Evolutionary conservation across 2,888 invertebrate genomes (phyloP).

Genomic region (Tetragonula carbonaria): DNA sequence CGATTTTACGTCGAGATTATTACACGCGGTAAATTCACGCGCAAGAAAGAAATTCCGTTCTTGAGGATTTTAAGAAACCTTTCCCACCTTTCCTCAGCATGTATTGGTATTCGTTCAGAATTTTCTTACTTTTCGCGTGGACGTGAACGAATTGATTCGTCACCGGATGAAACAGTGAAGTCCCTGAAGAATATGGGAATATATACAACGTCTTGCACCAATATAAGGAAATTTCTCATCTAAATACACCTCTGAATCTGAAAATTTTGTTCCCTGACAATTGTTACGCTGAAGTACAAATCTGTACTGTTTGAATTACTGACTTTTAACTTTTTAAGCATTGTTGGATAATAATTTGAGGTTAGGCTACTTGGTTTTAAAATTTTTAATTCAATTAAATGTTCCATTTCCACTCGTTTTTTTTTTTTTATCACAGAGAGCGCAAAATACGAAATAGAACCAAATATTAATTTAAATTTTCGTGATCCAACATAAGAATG

Average conservation of each 20-base stretch:
- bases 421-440: no score
- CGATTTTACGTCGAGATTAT: constrained; percentile 11
- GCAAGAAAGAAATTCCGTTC: not conserved
- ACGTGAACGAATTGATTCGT: not conserved
- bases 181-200: not conserved
- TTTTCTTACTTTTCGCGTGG: not conserved
- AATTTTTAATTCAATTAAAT: no score
- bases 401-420: no score
- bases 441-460: no score
- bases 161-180: not conserved
- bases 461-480: no score
- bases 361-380: no score
- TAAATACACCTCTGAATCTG: not conserved
- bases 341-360: no score
- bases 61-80: constrained; percentile 1
- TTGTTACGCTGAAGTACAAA: rapidly evolving
- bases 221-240: not conserved
- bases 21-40: constrained; percentile 16
- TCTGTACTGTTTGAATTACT: not conserved
- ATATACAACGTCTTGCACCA: not conserved
- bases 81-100: not conserved
- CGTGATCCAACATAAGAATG: no score
- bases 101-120: not conserved
- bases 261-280: not conserved
- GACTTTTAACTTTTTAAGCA: no score